These are phyloP conservation scores for Lymantria monacha DNA, from an alignment of 2,888 invertebrate species.

Conservation along the genomic window DNA sequence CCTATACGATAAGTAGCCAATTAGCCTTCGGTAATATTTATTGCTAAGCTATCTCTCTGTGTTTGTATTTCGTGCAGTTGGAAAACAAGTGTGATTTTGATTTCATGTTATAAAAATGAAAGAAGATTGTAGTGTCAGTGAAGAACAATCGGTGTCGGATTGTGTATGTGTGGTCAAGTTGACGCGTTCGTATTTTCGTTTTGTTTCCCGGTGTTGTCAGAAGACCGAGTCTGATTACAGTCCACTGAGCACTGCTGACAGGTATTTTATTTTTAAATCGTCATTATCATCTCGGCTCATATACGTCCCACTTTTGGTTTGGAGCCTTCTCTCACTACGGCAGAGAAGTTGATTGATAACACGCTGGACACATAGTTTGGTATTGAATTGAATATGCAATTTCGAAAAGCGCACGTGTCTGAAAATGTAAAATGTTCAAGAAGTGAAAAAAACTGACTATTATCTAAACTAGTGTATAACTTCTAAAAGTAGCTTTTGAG, in stretches of 20 bases:
- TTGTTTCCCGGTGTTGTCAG: constrained; percentile 16
- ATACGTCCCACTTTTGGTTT: too few relatives aligned
- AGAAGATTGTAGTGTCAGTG: constrained; percentile 13
- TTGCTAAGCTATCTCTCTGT: not conserved
- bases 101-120: constrained; percentile 8
- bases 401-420: too few relatives aligned
- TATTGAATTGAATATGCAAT: too few relatives aligned
- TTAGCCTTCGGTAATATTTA: constrained; percentile 9
- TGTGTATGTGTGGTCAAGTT: constrained; percentile 18
- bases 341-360: too few relatives aligned
- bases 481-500: too few relatives aligned
- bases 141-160: not conserved
- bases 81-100: not conserved
- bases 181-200: constrained; percentile 14
- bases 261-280: constrained; percentile 3
- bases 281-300: too few relatives aligned
- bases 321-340: too few relatives aligned
- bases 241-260: not conserved
- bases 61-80: not conserved
- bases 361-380: too few relatives aligned
- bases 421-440: too few relatives aligned
- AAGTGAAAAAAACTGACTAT: too few relatives aligned
- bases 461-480: too few relatives aligned
- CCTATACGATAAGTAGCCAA: constrained; percentile 21
- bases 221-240: constrained; percentile 5